Evolutionary conservation across 30 jellyfish, hydroid and myxozoan species (phyloP).

Genomic region (Hydra vulgaris): DNA sequence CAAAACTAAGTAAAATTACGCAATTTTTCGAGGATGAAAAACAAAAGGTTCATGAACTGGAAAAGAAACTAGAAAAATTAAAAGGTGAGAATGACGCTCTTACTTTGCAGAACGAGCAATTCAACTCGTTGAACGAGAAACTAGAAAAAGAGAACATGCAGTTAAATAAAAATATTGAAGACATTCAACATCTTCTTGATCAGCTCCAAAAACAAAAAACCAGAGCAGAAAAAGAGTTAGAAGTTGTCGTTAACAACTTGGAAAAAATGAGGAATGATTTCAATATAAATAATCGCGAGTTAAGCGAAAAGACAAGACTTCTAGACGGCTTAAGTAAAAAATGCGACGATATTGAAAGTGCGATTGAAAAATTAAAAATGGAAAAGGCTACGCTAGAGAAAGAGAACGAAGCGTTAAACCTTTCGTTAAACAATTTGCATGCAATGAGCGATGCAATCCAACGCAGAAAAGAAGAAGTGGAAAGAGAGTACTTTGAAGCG

Average conservation of each 20-base stretch:
- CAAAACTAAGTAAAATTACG: slow-evolving; percentile 67
- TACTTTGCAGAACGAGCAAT: slow-evolving; percentile 45
- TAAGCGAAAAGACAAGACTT: slow-evolving; percentile 42
- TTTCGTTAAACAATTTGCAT: slow-evolving; percentile 49
- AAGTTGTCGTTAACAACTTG: slow-evolving; percentile 35
- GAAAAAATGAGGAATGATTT: slow-evolving; percentile 41
- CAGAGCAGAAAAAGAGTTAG: slow-evolving; percentile 47
- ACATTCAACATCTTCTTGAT: slow-evolving; percentile 50
- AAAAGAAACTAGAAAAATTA: slow-evolving; percentile 42
- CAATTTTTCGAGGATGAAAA: slow-evolving; percentile 72
- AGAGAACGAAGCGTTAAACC: slow-evolving; percentile 61
- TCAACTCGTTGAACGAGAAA: background rate
- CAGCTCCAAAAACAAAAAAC: slow-evolving; percentile 54
- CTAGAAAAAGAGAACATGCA: slow-evolving; percentile 51
- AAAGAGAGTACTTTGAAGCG: slow-evolving; percentile 57
- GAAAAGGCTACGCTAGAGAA: slow-evolving; percentile 60
- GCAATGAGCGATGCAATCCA: slow-evolving; percentile 72
- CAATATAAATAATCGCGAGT: slow-evolving; percentile 6
- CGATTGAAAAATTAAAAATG: slow-evolving; percentile 45
- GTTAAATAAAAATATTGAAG: slow-evolving; percentile 30
- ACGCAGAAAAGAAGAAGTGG: slow-evolving; percentile 78
- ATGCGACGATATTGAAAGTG: slow-evolving; percentile 41
- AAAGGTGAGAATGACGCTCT: slow-evolving; percentile 43
- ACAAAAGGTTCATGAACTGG: slow-evolving; percentile 51
- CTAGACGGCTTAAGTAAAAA: slow-evolving; percentile 44